Evolutionary conservation across 2,888 invertebrate species (phyloP).

Genomic region (Lomographa bimaculata): DNA sequence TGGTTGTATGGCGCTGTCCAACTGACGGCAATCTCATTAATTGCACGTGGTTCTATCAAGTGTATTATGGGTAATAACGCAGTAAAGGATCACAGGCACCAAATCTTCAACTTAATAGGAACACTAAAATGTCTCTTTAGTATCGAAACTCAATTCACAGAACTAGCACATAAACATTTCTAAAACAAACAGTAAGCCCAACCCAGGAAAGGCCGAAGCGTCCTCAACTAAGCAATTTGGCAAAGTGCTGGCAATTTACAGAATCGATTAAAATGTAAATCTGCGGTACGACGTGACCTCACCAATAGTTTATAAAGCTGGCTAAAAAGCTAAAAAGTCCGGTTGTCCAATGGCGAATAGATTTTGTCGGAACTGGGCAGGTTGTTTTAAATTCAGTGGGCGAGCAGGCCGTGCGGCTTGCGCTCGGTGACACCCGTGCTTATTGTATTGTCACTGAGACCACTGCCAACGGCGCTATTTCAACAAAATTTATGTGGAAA

Average conservation of each 20-base stretch:
- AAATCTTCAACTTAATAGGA: no score
- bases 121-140: no score
- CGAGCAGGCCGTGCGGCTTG: constrained; percentile 41
- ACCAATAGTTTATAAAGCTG: constrained; percentile 31
- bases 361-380: constrained; percentile 43
- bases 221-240: constrained; percentile 28
- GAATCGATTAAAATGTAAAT: constrained; percentile 38
- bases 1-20: no score
- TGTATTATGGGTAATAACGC: no score
- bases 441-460: constrained; percentile 54
- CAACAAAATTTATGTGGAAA: constrained; percentile 39
- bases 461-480: constrained; percentile 34
- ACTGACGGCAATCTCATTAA: no score
- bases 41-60: no score
- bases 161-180: no score
- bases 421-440: constrained; percentile 47
- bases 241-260: constrained; percentile 33
- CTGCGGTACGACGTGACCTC: constrained; percentile 26
- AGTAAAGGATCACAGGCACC: no score
- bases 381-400: constrained; percentile 57
- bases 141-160: no score
- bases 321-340: constrained; percentile 19
- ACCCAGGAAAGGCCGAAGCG: constrained; percentile 8
- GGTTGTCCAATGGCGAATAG: constrained; percentile 28
- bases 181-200: no score